These are phyloP conservation scores for Ornithorhynchus anatinus DNA, from an alignment of 2,113 vertebrate species.

Conservation along the genomic window DNA sequence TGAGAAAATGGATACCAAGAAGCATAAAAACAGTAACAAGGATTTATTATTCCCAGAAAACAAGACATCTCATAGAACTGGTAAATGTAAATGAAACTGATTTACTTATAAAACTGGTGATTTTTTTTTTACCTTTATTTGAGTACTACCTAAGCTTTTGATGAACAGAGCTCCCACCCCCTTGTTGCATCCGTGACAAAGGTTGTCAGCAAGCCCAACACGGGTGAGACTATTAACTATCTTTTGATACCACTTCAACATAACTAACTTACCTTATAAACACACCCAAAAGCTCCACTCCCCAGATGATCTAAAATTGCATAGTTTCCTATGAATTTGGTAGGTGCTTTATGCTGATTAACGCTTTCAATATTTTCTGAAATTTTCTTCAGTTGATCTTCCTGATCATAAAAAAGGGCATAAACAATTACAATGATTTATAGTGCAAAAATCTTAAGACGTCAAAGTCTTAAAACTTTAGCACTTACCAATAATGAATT, in stretches of 20 bases:
- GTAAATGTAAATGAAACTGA: too few relatives aligned
- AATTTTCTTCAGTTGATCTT: constrained; percentile 79
- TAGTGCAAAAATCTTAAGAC: background rate
- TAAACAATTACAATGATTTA: background rate
- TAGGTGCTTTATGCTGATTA: constrained; percentile 84
- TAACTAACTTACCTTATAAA: constrained; percentile 81
- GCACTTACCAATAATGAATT: constrained; percentile 77
- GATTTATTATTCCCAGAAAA: background rate
- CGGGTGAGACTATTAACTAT: background rate
- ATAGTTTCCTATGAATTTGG: constrained; percentile 83
- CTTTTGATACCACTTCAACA: background rate
- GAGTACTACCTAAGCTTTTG: background rate
- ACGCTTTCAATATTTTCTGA: constrained; percentile 79
- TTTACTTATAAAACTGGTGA: background rate
- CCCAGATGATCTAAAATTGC: constrained; percentile 87
- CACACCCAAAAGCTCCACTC: constrained; percentile 87
- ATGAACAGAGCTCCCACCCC: background rate
- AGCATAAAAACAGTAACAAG: background rate
- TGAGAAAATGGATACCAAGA: background rate
- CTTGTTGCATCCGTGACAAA: background rate
- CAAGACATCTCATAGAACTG: background rate
- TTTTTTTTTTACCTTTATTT: background rate
- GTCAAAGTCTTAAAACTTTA: background rate
- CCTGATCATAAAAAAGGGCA: constrained; percentile 63
- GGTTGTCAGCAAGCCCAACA: background rate